Evolutionary conservation across 2,113 vertebrate genomes (phyloP).

Genomic region (Paracanthobrama guichenoti): DNA sequence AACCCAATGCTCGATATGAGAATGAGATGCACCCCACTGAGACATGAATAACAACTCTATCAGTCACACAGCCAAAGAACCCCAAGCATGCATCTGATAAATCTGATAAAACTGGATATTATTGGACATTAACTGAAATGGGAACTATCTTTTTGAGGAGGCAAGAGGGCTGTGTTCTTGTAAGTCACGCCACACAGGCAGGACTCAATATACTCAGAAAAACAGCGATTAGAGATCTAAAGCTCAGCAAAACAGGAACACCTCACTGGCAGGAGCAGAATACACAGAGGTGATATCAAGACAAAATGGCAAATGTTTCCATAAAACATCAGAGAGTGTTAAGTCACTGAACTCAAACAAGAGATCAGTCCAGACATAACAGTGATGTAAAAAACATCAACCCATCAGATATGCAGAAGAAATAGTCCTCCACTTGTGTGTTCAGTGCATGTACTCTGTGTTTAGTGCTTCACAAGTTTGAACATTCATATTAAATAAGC

Average conservation of each 20-base stretch:
- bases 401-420: constrained; percentile 4
- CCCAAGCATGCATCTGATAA: not conserved
- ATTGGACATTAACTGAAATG: constrained; percentile 1
- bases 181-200: not conserved
- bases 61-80: not conserved
- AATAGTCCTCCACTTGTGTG: not conserved
- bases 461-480: not conserved
- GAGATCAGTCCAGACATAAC: constrained; percentile 34
- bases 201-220: not conserved
- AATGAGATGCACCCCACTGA: not conserved
- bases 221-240: constrained; percentile 35
- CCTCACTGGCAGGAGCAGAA: constrained; percentile 30
- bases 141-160: constrained; percentile 1
- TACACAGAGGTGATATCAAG: constrained; percentile 30
- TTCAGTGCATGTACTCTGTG: not conserved
- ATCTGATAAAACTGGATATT: not conserved
- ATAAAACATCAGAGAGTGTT: constrained; percentile 19
- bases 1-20: not conserved
- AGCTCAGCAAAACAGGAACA: constrained; percentile 40
- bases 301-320: constrained; percentile 36
- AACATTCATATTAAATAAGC: not conserved
- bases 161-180: not conserved
- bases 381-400: constrained; percentile 27
- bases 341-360: constrained; percentile 37
- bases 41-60: constrained; percentile 5